Conservation (phyloP, 2,113 vertebrate species). For the Crotalus helleri region DNA sequence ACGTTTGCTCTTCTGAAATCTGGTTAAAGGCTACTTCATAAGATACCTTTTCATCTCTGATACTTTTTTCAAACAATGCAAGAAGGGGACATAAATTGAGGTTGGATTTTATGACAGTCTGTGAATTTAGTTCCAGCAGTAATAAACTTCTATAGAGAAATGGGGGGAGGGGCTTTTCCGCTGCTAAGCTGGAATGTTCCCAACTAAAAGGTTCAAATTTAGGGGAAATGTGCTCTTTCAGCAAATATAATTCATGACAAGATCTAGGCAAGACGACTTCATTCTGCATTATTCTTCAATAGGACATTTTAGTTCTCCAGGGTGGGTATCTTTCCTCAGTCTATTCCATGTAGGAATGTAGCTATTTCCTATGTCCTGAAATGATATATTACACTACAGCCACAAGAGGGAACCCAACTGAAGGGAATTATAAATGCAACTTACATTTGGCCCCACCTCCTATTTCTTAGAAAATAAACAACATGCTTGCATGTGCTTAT, state of each 20-base stretch:
- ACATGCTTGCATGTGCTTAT: not conserved
- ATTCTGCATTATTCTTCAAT: not conserved
- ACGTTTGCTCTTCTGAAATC: not conserved
- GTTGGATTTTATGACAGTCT: not conserved
- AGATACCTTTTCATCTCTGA: not conserved
- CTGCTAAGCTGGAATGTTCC: too few relatives aligned
- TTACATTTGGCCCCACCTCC: not conserved
- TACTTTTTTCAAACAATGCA: not conserved
- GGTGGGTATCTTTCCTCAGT: not conserved
- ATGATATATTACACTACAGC: not conserved
- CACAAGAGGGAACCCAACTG: constrained; percentile 11
- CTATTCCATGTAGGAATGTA: not conserved
- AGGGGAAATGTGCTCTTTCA: not conserved
- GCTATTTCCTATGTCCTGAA: not conserved
- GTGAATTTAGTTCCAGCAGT: not conserved
- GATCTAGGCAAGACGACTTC: not conserved
- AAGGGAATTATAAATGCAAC: not conserved
- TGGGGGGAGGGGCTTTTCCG: too few relatives aligned
- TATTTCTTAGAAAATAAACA: not conserved
- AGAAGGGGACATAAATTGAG: not conserved
- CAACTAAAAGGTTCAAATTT: not conserved
- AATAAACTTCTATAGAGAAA: not conserved
- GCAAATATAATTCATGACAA: not conserved
- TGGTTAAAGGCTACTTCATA: not conserved
- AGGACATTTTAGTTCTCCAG: not conserved